Evolutionary conservation across 2,888 invertebrate species (phyloP).

Genomic region (Caenorhabditis auriculariae): DNA sequence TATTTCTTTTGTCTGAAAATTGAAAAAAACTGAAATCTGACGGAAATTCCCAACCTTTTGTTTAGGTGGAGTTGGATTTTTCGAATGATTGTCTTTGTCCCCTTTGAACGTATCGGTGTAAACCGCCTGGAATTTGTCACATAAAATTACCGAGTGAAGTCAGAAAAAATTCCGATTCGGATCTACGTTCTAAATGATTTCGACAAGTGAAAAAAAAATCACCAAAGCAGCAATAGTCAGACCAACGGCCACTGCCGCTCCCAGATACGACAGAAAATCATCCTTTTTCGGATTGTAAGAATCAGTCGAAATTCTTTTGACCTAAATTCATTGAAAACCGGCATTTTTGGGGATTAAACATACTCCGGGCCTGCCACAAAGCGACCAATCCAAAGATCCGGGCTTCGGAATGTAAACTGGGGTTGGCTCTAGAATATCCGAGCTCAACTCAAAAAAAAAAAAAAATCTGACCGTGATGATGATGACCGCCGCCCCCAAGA

Average conservation of each 20-base stretch:
- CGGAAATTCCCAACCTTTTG: neutral
- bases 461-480: slow-evolving; percentile 17
- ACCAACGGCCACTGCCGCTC: slow-evolving; percentile 33
- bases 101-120: slow-evolving; percentile 8
- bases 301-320: slow-evolving; percentile 4
- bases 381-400: slow-evolving; percentile 22
- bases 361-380: slow-evolving; percentile 5
- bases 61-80: neutral
- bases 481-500: slow-evolving; percentile 29
- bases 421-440: slow-evolving; percentile 19
- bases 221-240: slow-evolving; percentile 39
- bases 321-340: neutral
- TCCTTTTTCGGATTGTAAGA: slow-evolving; percentile 26
- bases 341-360: too few relatives aligned
- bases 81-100: slow-evolving; percentile 6
- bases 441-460: neutral
- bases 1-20: slow-evolving; percentile 1
- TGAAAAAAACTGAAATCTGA: neutral
- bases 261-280: slow-evolving; percentile 29
- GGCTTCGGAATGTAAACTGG: slow-evolving; percentile 38
- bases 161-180: too few relatives aligned
- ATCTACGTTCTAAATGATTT: too few relatives aligned
- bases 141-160: neutral
- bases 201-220: slow-evolving; percentile 1
- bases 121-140: neutral